A percentile compares a stretch with the other conserved stretches of the same genome.
Conservation (phyloP, 1,140 invertebrate species). For the Sitodiplosis mosellana region DNA sequence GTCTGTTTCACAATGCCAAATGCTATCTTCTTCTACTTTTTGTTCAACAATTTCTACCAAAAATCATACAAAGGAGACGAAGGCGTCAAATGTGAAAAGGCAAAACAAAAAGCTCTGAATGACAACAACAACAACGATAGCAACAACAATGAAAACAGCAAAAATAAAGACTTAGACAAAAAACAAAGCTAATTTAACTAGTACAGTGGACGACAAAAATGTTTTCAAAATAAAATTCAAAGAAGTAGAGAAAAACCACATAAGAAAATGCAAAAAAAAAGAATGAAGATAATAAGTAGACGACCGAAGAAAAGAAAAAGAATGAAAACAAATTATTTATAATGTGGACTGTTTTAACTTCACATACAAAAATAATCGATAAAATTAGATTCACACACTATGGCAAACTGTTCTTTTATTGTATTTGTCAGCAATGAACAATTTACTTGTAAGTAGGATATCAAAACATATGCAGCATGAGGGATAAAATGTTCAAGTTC, state of each 20-base stretch:
- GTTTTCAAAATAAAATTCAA: too few species aligned
- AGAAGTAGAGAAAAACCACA: too few species aligned
- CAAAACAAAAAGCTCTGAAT: too few species aligned
- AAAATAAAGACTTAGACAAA: too few species aligned
- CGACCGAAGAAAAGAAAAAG: too few species aligned
- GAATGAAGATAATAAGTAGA: too few species aligned
- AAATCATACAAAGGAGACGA: conserved; percentile 38
- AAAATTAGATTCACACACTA: background rate
- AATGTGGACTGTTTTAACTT: background rate
- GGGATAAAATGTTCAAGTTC: background rate
- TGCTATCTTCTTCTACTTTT: conserved; percentile 59
- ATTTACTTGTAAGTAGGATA: conserved; percentile 5
- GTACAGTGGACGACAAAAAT: too few species aligned
- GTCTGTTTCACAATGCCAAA: conserved; percentile 56
- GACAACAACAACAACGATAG: too few species aligned
- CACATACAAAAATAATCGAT: background rate
- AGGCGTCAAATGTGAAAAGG: too few species aligned
- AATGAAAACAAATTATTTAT: background rate
- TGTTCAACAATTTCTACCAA: conserved; percentile 62
- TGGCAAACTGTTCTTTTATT: background rate
- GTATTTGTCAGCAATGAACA: background rate
- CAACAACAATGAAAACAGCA: too few species aligned
- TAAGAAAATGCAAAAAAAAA: too few species aligned
- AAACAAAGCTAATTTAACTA: too few species aligned
- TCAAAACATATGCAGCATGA: background rate